Evolutionary conservation across 2,888 invertebrate genomes (phyloP).

Genomic region (Schizotus pectinicornis): DNA sequence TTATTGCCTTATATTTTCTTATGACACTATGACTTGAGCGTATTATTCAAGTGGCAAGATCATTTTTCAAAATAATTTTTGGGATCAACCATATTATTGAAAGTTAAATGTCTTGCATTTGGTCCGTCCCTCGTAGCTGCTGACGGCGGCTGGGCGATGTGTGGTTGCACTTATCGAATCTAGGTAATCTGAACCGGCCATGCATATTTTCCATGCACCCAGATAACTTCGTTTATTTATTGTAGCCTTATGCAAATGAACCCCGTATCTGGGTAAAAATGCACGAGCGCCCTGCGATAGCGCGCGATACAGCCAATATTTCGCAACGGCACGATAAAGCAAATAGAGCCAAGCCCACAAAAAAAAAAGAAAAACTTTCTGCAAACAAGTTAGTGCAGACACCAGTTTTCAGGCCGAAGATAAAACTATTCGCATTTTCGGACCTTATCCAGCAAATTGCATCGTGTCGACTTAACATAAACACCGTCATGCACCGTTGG

Average conservation of each 20-base stretch:
- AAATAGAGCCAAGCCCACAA: slow-evolving; percentile 44
- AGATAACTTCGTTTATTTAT: slow-evolving; percentile 57
- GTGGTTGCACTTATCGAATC: slow-evolving; percentile 50
- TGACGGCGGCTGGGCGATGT: slow-evolving; percentile 34
- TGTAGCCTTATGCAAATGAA: slow-evolving; percentile 57
- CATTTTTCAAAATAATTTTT: too few relatives aligned
- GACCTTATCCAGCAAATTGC: too few relatives aligned
- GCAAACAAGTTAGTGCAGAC: slow-evolving; percentile 5
- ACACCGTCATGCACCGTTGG: too few relatives aligned
- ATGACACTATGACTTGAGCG: too few relatives aligned
- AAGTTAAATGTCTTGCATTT: too few relatives aligned
- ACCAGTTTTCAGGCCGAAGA: slow-evolving; percentile 5
- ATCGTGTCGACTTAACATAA: too few relatives aligned
- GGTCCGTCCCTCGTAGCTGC: slow-evolving; percentile 7
- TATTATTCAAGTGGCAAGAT: too few relatives aligned
- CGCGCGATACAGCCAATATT: slow-evolving; percentile 49
- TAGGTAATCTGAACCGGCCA: slow-evolving; percentile 52
- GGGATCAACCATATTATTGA: too few relatives aligned
- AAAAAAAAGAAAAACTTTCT: slow-evolving; percentile 26
- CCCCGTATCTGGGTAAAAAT: slow-evolving; percentile 54
- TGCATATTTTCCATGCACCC: slow-evolving; percentile 52
- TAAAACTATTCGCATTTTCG: too few relatives aligned
- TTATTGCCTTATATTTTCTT: too few relatives aligned
- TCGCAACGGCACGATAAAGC: slow-evolving; percentile 48
- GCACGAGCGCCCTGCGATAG: slow-evolving; percentile 52